Conservation (phyloP, 2,113 vertebrate species). For the Thermophis baileyi region DNA sequence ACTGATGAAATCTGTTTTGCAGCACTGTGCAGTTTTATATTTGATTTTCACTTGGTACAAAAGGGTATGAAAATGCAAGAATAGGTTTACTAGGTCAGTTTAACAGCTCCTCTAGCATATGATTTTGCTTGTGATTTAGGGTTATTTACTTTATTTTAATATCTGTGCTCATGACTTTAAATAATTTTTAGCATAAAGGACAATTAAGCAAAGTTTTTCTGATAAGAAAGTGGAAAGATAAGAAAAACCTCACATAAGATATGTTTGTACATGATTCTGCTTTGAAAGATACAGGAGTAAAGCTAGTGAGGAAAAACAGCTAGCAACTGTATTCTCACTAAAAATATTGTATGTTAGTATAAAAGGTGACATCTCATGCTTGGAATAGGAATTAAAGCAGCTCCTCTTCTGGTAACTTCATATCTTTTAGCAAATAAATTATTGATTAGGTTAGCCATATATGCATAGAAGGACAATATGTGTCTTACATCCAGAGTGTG, state of each 20-base stretch:
- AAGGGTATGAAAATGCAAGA: slow-evolving; percentile 3
- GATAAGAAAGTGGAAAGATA: not conserved
- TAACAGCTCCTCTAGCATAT: not conserved
- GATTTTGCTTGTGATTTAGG: not conserved
- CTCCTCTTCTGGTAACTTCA: not conserved
- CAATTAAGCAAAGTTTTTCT: not conserved
- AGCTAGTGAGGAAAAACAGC: not conserved
- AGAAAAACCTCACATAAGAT: not conserved
- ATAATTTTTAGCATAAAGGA: not conserved
- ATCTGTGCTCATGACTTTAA: not conserved
- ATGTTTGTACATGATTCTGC: not conserved
- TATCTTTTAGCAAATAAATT: not conserved
- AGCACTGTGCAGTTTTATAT: slow-evolving; percentile 39
- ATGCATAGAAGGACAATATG: not conserved
- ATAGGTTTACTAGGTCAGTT: not conserved
- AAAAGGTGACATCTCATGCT: not conserved
- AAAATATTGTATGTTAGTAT: not conserved
- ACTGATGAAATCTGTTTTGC: slow-evolving; percentile 65
- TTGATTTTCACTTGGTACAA: slow-evolving; percentile 27
- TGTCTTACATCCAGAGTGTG: not conserved
- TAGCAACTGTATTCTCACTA: not conserved
- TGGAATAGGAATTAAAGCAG: not conserved
- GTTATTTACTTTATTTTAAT: not conserved
- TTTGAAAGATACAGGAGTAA: not conserved
- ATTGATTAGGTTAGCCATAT: not conserved